A percentile compares a stretch with the other conserved stretches of the same genome.
phyloP scores from a whole-genome alignment of 2,888 invertebrate genomes.

The Brassicogethes aeneus region DNA sequence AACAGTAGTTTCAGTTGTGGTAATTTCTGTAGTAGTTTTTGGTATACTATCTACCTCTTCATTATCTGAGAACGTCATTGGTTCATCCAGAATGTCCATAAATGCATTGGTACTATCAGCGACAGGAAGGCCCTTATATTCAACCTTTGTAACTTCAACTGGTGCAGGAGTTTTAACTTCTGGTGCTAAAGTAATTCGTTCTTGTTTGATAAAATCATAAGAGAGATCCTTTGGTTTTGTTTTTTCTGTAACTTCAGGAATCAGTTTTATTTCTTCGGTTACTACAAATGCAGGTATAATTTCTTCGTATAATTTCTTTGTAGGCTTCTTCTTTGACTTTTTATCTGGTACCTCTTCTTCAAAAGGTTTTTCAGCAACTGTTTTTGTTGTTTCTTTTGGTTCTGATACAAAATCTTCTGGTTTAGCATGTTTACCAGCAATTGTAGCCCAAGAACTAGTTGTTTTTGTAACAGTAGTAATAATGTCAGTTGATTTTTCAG shows the following conservation, averaged over 20 bases:
- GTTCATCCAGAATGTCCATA: constrained; percentile 31
- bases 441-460: not conserved
- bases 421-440: constrained; percentile 9
- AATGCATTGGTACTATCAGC: constrained; percentile 20
- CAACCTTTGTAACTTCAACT: constrained; percentile 2
- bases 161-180: too few species aligned
- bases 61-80: constrained; percentile 35
- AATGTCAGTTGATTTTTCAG: not conserved
- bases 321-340: constrained; percentile 16
- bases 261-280: constrained; percentile 18
- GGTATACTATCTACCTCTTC: not conserved
- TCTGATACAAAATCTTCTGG: not conserved
- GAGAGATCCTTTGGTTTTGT: constrained; percentile 3
- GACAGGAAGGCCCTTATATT: constrained; percentile 23
- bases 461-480: not conserved
- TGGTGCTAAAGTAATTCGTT: too few species aligned
- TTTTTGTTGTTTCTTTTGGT: not conserved
- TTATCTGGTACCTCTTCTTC: not conserved
- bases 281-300: constrained; percentile 17
- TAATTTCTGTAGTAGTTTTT: not conserved
- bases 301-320: constrained; percentile 15
- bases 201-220: too few species aligned
- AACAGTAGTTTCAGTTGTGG: not conserved
- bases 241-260: constrained; percentile 12
- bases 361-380: not conserved